A percentile compares a stretch with the other conserved stretches of the same genome.
These are phyloP conservation scores for Apaloderma vittatum DNA, from an alignment of 2,113 vertebrate species.

Conservation along the genomic window DNA sequence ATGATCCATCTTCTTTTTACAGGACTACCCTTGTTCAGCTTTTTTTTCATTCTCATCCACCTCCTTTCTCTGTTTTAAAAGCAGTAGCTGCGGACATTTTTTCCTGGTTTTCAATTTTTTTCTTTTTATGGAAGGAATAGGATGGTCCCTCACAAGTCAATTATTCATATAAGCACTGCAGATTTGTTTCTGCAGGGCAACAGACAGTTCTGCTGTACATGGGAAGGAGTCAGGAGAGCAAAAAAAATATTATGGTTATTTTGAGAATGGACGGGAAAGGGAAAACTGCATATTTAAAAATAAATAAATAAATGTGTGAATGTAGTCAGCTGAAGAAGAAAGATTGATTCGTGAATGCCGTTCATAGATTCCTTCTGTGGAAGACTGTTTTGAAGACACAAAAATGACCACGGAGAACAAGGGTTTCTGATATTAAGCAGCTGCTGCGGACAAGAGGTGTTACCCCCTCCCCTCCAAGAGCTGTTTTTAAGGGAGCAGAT, in stretches of 20 bases:
- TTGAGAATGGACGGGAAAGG: not conserved
- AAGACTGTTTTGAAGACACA: not conserved
- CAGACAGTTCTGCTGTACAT: rapidly evolving
- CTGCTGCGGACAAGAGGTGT: not conserved
- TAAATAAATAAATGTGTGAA: not conserved
- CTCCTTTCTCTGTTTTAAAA: not conserved
- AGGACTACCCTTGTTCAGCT: not conserved
- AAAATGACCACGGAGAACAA: rapidly evolving
- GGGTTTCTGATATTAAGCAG: not conserved
- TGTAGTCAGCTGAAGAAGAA: not conserved
- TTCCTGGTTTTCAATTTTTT: not conserved
- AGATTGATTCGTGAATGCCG: not conserved
- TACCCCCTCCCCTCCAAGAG: rapidly evolving
- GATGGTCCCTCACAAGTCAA: not conserved
- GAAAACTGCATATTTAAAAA: not conserved
- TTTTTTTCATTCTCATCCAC: not conserved
- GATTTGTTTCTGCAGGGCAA: rapidly evolving
- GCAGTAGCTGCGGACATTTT: not conserved
- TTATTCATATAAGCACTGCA: rapidly evolving
- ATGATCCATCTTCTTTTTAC: not conserved
- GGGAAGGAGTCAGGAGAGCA: not conserved
- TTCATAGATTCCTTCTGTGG: not conserved
- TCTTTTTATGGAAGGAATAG: not conserved
- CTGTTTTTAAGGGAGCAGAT: not conserved
- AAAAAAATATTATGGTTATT: not conserved